These are phyloP conservation scores for Serranus cabrilla DNA, from an alignment of 2,797 vertebrate genomes.

Conservation along the genomic window DNA sequence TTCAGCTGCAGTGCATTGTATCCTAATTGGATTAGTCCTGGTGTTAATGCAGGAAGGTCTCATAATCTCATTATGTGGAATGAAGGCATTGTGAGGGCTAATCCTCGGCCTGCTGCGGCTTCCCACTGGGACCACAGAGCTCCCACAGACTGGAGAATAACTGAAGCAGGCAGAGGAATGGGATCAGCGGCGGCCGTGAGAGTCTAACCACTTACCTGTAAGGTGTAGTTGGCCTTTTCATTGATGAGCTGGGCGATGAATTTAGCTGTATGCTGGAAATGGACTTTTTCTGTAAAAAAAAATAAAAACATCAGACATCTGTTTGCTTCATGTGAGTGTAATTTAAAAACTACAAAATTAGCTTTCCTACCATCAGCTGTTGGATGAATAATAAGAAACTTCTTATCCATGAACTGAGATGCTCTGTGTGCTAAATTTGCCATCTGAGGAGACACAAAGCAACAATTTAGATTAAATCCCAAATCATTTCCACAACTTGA, in stretches of 20 bases:
- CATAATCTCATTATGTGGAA: constrained; percentile 77
- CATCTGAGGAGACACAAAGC: constrained; percentile 82
- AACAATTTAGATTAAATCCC: constrained; percentile 2
- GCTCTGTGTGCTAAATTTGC: constrained; percentile 90
- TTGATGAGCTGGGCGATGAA: constrained; percentile 95
- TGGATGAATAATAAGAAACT: constrained; percentile 95
- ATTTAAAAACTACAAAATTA: neutral
- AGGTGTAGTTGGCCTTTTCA: constrained; percentile 96
- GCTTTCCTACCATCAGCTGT: constrained; percentile 93
- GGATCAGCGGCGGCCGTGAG: neutral
- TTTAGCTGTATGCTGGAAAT: constrained; percentile 98
- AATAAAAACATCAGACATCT: neutral
- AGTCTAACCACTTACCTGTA: constrained; percentile 88
- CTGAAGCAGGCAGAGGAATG: constrained; percentile 11
- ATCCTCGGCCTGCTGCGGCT: constrained; percentile 66
- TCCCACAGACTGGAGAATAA: constrained; percentile 38
- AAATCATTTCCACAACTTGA: neutral
- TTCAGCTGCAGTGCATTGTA: constrained; percentile 30
- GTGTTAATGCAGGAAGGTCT: constrained; percentile 62
- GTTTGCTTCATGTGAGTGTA: neutral
- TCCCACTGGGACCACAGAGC: constrained; percentile 40
- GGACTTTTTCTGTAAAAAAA: constrained; percentile 96
- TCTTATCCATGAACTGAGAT: constrained; percentile 90
- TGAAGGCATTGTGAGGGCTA: constrained; percentile 67
- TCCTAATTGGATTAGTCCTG: constrained; percentile 75